Evolutionary conservation across 2,113 vertebrate species (phyloP).

Genomic region (Tauraco erythrolophus): DNA sequence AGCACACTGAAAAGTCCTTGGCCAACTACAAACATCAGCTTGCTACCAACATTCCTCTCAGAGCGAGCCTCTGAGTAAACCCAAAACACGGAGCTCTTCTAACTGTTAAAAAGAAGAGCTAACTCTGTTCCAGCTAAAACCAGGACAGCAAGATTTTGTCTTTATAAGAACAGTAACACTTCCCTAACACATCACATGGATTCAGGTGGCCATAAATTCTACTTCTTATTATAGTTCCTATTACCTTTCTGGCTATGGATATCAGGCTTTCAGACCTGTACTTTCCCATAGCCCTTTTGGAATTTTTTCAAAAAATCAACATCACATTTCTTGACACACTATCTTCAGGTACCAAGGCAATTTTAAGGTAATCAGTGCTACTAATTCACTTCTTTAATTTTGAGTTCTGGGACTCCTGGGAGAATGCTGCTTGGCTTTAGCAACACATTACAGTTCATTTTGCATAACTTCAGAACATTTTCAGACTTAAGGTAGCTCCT

Average conservation of each 20-base stretch:
- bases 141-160: background rate
- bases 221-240: background rate
- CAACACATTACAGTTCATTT: background rate
- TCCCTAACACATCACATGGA: background rate
- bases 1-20: no score
- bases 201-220: background rate
- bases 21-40: no score
- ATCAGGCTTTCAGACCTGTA: background rate
- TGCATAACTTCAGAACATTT: background rate
- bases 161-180: background rate
- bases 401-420: background rate
- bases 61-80: no score
- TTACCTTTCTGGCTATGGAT: background rate
- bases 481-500: background rate
- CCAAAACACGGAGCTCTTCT: no score
- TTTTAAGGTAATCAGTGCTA: background rate
- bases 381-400: background rate
- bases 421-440: background rate
- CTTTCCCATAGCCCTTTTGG: background rate
- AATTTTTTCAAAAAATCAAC: background rate
- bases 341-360: background rate
- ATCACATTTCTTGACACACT: background rate
- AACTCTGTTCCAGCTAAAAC: no score
- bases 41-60: no score
- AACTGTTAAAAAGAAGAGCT: no score